phyloP scores from a whole-genome alignment of 2,888 invertebrate genomes.

The Andrena dorsata region DNA sequence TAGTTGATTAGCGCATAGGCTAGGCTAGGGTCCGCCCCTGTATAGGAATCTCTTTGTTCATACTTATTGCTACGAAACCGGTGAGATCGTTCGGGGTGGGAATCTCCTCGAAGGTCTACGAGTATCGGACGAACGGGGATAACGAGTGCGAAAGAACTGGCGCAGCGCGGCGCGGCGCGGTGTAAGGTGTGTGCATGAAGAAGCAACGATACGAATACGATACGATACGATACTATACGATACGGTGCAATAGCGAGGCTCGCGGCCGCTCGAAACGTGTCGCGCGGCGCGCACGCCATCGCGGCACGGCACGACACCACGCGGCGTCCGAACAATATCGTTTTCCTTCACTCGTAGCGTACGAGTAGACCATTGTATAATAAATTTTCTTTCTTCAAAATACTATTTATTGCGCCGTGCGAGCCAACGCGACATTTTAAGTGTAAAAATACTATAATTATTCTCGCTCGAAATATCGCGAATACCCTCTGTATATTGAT shows the following conservation, averaged over 20 bases:
- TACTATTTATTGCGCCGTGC: slow-evolving; percentile 83
- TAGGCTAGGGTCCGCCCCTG: slow-evolving; percentile 80
- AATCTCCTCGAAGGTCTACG: slow-evolving; percentile 51
- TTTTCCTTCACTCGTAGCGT: slow-evolving; percentile 60
- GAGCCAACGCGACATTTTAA: slow-evolving; percentile 82
- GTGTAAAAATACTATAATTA: slow-evolving; percentile 84
- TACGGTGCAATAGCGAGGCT: slow-evolving; percentile 78
- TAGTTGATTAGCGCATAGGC: slow-evolving; percentile 82
- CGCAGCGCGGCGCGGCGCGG: not conserved
- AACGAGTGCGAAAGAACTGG: slow-evolving; percentile 6
- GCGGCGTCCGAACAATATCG: slow-evolving; percentile 63
- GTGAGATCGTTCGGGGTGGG: slow-evolving; percentile 70
- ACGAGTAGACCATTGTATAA: slow-evolving; percentile 80
- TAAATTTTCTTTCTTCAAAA: slow-evolving; percentile 82
- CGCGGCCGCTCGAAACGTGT: slow-evolving; percentile 56
- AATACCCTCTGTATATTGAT: slow-evolving; percentile 82
- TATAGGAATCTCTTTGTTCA: slow-evolving; percentile 84
- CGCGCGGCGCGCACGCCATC: slow-evolving; percentile 42
- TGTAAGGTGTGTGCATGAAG: slow-evolving; percentile 3
- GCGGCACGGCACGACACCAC: slow-evolving; percentile 28
- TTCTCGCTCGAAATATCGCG: slow-evolving; percentile 83
- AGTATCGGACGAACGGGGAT: slow-evolving; percentile 32
- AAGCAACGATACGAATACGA: slow-evolving; percentile 19
- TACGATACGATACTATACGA: slow-evolving; percentile 33
- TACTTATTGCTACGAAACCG: slow-evolving; percentile 76